phyloP scores from a whole-genome alignment of 2,113 vertebrate genomes.

The Uria lomvia region DNA sequence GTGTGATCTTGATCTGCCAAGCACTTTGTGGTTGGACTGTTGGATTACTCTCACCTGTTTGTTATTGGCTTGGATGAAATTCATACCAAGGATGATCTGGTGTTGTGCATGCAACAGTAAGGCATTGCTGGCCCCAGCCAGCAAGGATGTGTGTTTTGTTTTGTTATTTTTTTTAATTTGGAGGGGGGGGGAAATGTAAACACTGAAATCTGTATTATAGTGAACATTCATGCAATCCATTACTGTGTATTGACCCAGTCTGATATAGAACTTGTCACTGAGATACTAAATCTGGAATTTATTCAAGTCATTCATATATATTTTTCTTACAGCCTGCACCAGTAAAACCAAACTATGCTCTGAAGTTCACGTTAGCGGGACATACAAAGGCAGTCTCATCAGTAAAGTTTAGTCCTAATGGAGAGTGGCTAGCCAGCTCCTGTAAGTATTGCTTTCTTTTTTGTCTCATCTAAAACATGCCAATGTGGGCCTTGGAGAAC shows the following conservation, averaged over 20 bases:
- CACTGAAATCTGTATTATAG: fast-evolving
- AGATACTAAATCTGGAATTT: neutral
- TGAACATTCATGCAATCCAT: neutral
- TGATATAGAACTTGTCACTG: neutral
- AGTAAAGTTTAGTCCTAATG: slow-evolving; percentile 97
- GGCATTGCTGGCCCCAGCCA: neutral
- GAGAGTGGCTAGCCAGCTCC: slow-evolving; percentile 97
- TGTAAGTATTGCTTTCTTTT: slow-evolving; percentile 79
- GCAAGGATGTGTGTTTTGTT: neutral
- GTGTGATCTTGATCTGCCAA: neutral
- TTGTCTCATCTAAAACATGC: neutral
- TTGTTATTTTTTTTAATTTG: neutral
- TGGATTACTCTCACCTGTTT: neutral
- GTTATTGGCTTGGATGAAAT: neutral
- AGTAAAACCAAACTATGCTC: slow-evolving; percentile 94
- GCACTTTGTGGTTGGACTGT: neutral
- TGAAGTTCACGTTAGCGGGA: slow-evolving; percentile 97
- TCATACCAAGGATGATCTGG: neutral
- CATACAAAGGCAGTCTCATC: slow-evolving; percentile 98
- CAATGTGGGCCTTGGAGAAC: neutral
- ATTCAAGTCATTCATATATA: fast-evolving
- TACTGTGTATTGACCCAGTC: neutral
- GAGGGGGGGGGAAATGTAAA: neutral
- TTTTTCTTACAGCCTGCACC: slow-evolving; percentile 83
- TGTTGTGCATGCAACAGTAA: neutral